Evolutionary conservation across 2,113 vertebrate species (phyloP), one percentile per base, ranked within the genome.

Genomic region (Datnioides undecimradiatus): DNA sequence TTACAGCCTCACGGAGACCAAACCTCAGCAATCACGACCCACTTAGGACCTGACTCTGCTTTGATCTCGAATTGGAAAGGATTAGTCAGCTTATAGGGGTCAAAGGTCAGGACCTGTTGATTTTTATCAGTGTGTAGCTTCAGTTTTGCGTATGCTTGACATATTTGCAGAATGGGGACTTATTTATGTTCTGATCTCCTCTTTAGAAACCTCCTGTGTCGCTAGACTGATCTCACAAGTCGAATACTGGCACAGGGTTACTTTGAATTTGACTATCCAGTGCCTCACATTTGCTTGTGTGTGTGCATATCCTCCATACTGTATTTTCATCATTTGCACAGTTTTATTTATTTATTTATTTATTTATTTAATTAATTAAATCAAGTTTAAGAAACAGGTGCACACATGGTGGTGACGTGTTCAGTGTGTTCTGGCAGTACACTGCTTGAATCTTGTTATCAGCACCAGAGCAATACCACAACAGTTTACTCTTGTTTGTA

Each of bases 31-130:
- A 48, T 27, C 71, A 8, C 36, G 68, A 54, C 60, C 72, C 67
- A 45, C 74, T 76, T 65, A 16, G 36, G 31, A 43, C 36, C 2
- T 31, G 27, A 0, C 27, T 57, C 48, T 9, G 27, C 55, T 65
- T 62, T 65, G 43, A 82, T 78, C 51, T 52, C 36, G 13, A 67
- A 43, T 57, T 57, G 29, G 64, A 67, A 46, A 51, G 52, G 54
- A 51, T 73, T 55, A 63, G 48, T 77, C 54, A 51, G 65, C 80
- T 83, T 66, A 62, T 2, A 6, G 36, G 41, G 57, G 43, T 41
- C 71, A 85, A 73, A 78, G 72, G 62, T 79, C 60, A 73, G 43
- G 40, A 31, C 29, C 29, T 73, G 64, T 55, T 54, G 52, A 7
- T 29, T 68, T 67, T 60, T 51, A 27, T 58, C 48, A 36, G 40